These are phyloP conservation scores for Melanostoma scalare DNA, from an alignment of 2,888 invertebrate genomes.

Conservation along the genomic window DNA sequence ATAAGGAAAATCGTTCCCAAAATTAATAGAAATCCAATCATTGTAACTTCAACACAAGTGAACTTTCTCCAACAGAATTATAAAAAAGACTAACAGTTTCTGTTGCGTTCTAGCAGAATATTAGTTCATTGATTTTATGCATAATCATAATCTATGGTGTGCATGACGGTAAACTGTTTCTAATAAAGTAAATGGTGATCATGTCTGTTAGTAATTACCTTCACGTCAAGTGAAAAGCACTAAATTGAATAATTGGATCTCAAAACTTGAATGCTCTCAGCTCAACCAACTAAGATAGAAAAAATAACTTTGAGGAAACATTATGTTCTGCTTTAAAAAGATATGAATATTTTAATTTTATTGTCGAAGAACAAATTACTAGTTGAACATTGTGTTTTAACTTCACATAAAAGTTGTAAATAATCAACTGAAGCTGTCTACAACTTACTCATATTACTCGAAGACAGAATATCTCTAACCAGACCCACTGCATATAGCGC, in stretches of 20 bases:
- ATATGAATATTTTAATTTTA: no score
- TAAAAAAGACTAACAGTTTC: slow-evolving; percentile 17
- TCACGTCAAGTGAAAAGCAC: background rate
- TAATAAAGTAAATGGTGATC: slow-evolving; percentile 31
- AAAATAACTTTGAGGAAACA: background rate
- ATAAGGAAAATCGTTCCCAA: slow-evolving; percentile 3
- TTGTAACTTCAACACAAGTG: background rate
- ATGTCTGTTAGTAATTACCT: slow-evolving; percentile 8
- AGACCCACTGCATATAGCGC: slow-evolving; percentile 89
- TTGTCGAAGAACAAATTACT: no score
- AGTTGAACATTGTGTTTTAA: no score
- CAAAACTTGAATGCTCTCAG: background rate
- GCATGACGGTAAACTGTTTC: slow-evolving; percentile 34
- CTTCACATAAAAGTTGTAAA: no score
- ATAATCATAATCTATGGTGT: background rate
- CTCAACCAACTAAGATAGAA: background rate
- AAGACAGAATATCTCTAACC: slow-evolving; percentile 84
- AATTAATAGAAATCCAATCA: slow-evolving; percentile 33
- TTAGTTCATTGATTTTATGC: background rate
- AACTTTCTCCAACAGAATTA: slow-evolving; percentile 1
- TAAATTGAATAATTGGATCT: slow-evolving; percentile 44
- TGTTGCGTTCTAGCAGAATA: background rate
- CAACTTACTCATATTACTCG: slow-evolving; percentile 78
- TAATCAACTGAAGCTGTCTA: slow-evolving; percentile 71
- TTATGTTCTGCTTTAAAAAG: no score